phyloP scores from a whole-genome alignment of 2,888 invertebrate genomes.

The Microchrysa polita region DNA sequence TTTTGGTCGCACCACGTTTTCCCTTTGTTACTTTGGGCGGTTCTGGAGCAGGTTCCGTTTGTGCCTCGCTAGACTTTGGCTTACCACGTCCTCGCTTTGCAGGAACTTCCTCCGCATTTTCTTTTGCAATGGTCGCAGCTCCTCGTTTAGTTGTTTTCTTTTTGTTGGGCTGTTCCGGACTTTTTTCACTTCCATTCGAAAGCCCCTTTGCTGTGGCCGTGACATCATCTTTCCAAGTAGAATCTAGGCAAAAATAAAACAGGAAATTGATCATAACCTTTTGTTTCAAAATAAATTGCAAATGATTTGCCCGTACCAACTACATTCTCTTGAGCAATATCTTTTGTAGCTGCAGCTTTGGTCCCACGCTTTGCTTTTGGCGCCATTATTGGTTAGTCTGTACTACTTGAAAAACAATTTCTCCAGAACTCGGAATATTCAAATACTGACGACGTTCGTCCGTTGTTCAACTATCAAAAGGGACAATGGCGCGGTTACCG shows the following conservation, averaged over 20 bases:
- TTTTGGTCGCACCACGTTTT: constrained; percentile 18
- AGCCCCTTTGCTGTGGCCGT: not conserved
- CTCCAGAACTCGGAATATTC: not conserved
- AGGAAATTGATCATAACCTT: not conserved
- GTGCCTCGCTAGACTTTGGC: not conserved
- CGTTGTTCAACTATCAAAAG: too few species aligned
- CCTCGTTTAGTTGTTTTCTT: not conserved
- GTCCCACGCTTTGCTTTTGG: constrained; percentile 22
- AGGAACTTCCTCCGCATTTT: not conserved
- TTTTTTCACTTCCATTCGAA: not conserved
- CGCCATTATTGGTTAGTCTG: constrained; percentile 5
- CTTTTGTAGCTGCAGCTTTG: not conserved
- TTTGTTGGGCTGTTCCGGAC: not conserved
- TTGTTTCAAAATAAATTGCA: not conserved
- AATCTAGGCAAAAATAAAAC: constrained; percentile 6
- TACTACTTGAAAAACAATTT: not conserved
- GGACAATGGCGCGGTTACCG: too few species aligned
- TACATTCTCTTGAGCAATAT: constrained; percentile 36
- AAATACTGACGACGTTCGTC: too few species aligned
- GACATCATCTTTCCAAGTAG: constrained; percentile 17
- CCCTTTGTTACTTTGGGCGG: not conserved
- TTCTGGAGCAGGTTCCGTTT: not conserved
- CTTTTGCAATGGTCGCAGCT: not conserved
- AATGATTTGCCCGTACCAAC: constrained; percentile 19
- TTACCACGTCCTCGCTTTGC: constrained; percentile 7